These are phyloP conservation scores for Proteles cristata DNA, from an alignment of 2,113 vertebrate genomes.

Conservation along the genomic window DNA sequence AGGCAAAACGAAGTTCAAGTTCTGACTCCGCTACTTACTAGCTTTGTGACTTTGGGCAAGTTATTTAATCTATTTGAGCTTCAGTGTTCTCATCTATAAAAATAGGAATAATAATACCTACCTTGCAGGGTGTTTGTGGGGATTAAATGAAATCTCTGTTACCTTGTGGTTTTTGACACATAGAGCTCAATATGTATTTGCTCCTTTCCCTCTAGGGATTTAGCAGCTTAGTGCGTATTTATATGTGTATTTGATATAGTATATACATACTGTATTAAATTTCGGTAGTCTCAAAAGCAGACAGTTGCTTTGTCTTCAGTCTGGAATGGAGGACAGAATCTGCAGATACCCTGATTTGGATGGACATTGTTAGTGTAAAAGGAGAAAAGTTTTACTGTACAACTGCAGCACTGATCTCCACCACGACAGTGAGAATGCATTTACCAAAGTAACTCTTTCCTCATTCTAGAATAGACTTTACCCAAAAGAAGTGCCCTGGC, in stretches of 20 bases:
- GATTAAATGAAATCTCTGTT: constrained; percentile 71
- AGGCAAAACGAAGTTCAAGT: constrained; percentile 33
- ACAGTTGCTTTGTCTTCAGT: not conserved
- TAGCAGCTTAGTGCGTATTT: constrained; percentile 58
- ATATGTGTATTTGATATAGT: not conserved
- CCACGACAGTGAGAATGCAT: not conserved
- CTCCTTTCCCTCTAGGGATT: constrained; percentile 42
- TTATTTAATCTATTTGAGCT: constrained; percentile 52
- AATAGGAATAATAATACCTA: constrained; percentile 30
- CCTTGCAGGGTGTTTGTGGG: constrained; percentile 12
- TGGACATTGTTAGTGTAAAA: not conserved
- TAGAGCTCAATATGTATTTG: constrained; percentile 52
- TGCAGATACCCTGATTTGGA: not conserved
- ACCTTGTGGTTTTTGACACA: constrained; percentile 39
- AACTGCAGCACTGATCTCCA: not conserved
- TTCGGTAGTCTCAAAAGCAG: constrained; percentile 48
- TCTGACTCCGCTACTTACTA: constrained; percentile 28
- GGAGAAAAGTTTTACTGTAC: not conserved
- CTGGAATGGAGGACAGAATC: not conserved
- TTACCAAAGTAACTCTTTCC: not conserved
- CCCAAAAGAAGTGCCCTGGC: not conserved
- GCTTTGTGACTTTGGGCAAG: constrained; percentile 50
- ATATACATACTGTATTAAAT: constrained; percentile 29
- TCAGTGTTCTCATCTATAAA: constrained; percentile 58
- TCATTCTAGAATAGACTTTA: not conserved